phyloP scores from a whole-genome alignment of 2,113 vertebrate genomes.

The Mionectes macconnelli region DNA sequence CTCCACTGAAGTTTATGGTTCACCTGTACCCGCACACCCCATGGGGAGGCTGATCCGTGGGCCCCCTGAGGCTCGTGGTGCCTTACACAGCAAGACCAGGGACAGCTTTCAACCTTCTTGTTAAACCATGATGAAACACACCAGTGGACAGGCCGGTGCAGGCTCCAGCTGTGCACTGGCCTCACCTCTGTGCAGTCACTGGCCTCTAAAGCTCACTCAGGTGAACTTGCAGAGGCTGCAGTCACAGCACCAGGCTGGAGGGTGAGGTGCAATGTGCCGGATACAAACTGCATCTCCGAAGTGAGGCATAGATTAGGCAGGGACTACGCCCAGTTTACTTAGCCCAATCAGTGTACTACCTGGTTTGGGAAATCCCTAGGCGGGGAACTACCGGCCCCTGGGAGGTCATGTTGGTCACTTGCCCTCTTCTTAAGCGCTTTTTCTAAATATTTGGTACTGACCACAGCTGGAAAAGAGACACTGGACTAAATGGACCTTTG shows the following conservation, averaged over 20 bases:
- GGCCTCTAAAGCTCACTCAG: neutral
- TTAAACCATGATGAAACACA: rapidly evolving
- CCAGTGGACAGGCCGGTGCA: neutral
- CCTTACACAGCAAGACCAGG: neutral
- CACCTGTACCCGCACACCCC: neutral
- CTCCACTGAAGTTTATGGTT: neutral
- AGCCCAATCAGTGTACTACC: neutral
- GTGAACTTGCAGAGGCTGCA: neutral
- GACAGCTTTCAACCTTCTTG: neutral
- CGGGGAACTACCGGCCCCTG: neutral
- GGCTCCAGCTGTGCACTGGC: neutral
- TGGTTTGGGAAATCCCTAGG: neutral
- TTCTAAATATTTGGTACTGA: neutral
- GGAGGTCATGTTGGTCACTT: neutral
- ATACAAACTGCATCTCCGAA: neutral
- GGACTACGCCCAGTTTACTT: neutral
- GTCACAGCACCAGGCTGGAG: neutral
- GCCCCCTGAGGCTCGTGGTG: neutral
- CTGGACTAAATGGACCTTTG: neutral
- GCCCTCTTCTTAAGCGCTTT: neutral
- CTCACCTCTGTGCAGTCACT: neutral
- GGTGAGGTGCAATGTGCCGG: neutral
- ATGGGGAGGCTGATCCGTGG: neutral
- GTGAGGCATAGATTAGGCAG: neutral
- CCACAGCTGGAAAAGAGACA: neutral